A percentile compares a stretch with the other conserved stretches of the same genome.
These are phyloP conservation scores for Rhinolophus sinicus DNA, from an alignment of 2,113 vertebrate species.

Conservation along the genomic window DNA sequence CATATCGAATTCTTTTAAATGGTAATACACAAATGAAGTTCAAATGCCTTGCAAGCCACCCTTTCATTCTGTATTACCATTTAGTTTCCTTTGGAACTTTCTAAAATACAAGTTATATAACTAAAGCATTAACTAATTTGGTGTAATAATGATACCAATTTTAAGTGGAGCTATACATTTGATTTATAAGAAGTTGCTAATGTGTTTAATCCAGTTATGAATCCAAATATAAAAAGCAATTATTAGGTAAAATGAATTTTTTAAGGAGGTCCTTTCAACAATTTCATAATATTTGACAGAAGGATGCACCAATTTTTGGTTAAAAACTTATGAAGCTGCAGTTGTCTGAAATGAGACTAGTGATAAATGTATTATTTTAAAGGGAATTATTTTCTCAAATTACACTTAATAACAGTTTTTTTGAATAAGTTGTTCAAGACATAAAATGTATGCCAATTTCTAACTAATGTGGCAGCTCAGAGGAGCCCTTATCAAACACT, in stretches of 20 bases:
- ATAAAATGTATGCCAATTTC: background rate
- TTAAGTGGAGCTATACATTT: background rate
- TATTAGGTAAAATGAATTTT: background rate
- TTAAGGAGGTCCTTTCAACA: background rate
- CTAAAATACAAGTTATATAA: background rate
- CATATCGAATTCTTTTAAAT: background rate
- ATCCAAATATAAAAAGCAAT: background rate
- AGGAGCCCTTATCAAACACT: background rate
- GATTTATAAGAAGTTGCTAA: background rate
- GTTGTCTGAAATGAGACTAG: background rate
- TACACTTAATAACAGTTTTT: background rate
- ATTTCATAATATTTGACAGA: background rate
- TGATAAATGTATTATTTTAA: background rate
- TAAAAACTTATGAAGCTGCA: background rate
- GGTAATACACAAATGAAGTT: background rate
- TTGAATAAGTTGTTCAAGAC: background rate
- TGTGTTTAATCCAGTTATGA: background rate
- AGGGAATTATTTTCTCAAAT: background rate
- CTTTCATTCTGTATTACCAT: background rate
- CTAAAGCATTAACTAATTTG: conserved; percentile 11
- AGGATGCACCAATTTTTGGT: background rate
- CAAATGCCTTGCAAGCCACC: background rate
- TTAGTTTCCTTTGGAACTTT: background rate
- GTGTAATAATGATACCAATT: background rate
- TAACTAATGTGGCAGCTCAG: background rate